These are phyloP conservation scores for Nesogale talazaci DNA, from an alignment of 2,113 vertebrate species.

Conservation along the genomic window DNA sequence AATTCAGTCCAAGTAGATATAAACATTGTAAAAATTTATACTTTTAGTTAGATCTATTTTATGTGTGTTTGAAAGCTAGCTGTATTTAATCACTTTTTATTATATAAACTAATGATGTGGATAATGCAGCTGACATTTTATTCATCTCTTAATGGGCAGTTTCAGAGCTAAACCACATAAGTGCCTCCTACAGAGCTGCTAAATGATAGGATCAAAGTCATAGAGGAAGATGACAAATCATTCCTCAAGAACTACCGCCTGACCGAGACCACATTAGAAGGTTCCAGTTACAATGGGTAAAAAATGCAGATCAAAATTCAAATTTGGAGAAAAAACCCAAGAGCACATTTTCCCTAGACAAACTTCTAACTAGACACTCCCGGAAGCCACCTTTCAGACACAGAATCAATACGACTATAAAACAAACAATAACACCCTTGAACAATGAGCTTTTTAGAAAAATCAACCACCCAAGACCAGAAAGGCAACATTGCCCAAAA, in stretches of 20 bases:
- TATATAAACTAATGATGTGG: conserved; percentile 74
- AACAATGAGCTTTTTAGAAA: background rate
- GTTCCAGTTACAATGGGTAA: background rate
- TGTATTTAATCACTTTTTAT: conserved; percentile 77
- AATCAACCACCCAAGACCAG: background rate
- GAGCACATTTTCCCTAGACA: background rate
- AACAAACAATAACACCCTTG: background rate
- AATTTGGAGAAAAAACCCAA: background rate
- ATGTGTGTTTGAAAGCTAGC: conserved; percentile 64
- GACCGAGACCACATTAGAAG: background rate
- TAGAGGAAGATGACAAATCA: conserved; percentile 33
- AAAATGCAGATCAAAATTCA: background rate
- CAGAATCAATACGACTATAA: background rate
- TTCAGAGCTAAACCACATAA: conserved; percentile 49
- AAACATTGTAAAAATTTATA: conserved; percentile 71
- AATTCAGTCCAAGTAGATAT: conserved; percentile 61
- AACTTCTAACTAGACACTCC: background rate
- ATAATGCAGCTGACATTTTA: conserved; percentile 77
- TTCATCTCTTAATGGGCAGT: conserved; percentile 66
- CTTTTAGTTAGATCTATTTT: conserved; percentile 62
- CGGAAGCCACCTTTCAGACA: background rate
- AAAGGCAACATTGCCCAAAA: background rate
- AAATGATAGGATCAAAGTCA: conserved; percentile 62
- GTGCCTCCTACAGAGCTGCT: conserved; percentile 36
- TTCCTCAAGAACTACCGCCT: conserved; percentile 35